Evolutionary conservation across 2,888 invertebrate species (phyloP).

Genomic region (Anthoptus insignis): DNA sequence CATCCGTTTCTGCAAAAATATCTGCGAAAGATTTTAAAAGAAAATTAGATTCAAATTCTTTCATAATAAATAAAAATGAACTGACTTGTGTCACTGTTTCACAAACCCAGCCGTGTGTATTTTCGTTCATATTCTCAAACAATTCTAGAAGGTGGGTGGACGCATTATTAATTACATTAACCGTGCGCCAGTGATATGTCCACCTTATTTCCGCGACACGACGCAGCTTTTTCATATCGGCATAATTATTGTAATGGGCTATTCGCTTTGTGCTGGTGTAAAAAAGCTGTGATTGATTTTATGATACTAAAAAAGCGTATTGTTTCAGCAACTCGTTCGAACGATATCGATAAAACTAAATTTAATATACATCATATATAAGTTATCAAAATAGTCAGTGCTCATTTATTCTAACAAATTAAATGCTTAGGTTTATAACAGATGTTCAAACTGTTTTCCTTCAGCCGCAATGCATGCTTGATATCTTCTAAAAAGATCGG

Average conservation of each 20-base stretch:
- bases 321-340: constrained; percentile 50
- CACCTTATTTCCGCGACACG: constrained; percentile 21
- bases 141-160: background rate
- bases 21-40: too few species aligned
- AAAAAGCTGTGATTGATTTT: constrained; percentile 52
- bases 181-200: background rate
- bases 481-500: constrained; percentile 35
- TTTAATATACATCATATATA: too few species aligned
- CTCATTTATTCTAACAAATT: too few species aligned
- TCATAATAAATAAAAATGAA: background rate
- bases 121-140: background rate
- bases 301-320: constrained; percentile 50
- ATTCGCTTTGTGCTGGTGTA: constrained; percentile 50
- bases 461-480: constrained; percentile 28
- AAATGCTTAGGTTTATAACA: too few species aligned
- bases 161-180: background rate
- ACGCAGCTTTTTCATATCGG: constrained; percentile 25
- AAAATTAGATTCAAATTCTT: too few species aligned
- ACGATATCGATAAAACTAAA: constrained; percentile 47
- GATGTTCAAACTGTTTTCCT: constrained; percentile 15
- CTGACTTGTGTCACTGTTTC: background rate
- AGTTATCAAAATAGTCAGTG: too few species aligned
- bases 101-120: background rate
- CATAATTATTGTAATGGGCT: constrained; percentile 22
- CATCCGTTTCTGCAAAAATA: too few species aligned